phyloP scores from a whole-genome alignment of 1,140 invertebrate genomes.

The Bombus waltoni region DNA sequence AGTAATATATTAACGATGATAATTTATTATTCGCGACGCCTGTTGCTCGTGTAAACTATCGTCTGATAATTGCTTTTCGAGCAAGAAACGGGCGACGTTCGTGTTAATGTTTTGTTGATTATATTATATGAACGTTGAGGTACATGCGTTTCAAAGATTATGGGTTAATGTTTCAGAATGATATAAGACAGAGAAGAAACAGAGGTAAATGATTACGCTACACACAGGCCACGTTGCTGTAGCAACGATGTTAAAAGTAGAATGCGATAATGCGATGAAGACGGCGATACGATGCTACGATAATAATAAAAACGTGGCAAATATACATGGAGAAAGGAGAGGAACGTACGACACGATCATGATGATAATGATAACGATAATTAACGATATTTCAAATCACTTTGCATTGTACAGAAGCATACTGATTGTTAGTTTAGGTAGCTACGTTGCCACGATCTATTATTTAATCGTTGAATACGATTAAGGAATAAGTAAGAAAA shows the following conservation, averaged over 20 bases:
- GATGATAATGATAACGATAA: constrained; percentile 50
- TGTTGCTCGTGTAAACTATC: constrained; percentile 63
- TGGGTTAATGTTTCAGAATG: constrained; percentile 72
- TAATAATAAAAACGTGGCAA: background rate
- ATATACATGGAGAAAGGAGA: background rate
- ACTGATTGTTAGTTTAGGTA: constrained; percentile 81
- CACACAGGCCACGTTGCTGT: constrained; percentile 38
- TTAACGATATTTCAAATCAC: constrained; percentile 71
- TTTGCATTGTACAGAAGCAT: constrained; percentile 81
- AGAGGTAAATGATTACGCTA: constrained; percentile 38
- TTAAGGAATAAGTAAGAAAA: constrained; percentile 29
- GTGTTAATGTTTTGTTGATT: constrained; percentile 80
- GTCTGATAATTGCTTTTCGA: constrained; percentile 67
- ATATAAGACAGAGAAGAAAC: constrained; percentile 24
- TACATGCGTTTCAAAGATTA: constrained; percentile 75
- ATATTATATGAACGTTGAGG: constrained; percentile 79
- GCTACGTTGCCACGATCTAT: constrained; percentile 78
- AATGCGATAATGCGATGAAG: background rate
- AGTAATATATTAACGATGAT: constrained; percentile 67
- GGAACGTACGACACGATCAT: constrained; percentile 3
- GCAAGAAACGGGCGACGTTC: constrained; percentile 59
- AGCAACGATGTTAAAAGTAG: constrained; percentile 48
- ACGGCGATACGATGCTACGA: constrained; percentile 10
- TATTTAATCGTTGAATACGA: constrained; percentile 65
- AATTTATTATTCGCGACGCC: constrained; percentile 66